Base-by-base conservation (phyloP, 2,797 vertebrate species). In the Mormyrops boulengeri region DNA sequence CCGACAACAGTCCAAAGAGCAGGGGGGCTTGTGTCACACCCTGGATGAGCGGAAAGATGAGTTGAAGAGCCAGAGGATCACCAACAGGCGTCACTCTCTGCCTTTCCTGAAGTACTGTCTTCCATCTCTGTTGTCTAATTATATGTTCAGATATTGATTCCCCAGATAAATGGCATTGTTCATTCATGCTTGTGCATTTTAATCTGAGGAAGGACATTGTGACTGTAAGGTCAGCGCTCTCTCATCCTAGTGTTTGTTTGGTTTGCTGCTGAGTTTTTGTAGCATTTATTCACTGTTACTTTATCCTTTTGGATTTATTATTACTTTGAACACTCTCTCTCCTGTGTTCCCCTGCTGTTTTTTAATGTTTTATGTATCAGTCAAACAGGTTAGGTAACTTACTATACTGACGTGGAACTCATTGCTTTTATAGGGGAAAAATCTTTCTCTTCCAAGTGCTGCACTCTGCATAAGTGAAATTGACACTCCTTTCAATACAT, bases 311-410 rank as follows among this genome's bases (percentile, higher is more conserved):
- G 91, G 88, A 53, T 90, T 57, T 93, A 93, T 93, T 94, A 93
- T 85, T 89, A 41, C 92, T 92, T 91, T 92, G 90, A 95, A 95
- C 90, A 5, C 89, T 89, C 90, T 89, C 87, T 94, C 93, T 92
- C 93, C 86, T 49, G 93, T 91, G 93, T 93, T 93, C 93, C 93
- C 94, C 94, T 77, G 93, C 95, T 95, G 95, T 90, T 95, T 30
- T 93, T 91, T 92, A 93, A 94, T 95, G 94, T 95, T 96, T 96
- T 94, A 96, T 95, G 94, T 93, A 94, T 95, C 94, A 94, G 93
- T 96, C 94, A 95, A 94, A 95, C 94, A 94, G 95, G 95, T 95
- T 92, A 93, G 94, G 94, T 84, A 90, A 89, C 77, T 30, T 80
- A 41, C 84, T 88, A 49, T 87, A 95, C 94, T 94, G 93, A 94